Evolutionary conservation across 2,797 vertebrate genomes (phyloP).

Genomic region (Gymnocypris eckloni): DNA sequence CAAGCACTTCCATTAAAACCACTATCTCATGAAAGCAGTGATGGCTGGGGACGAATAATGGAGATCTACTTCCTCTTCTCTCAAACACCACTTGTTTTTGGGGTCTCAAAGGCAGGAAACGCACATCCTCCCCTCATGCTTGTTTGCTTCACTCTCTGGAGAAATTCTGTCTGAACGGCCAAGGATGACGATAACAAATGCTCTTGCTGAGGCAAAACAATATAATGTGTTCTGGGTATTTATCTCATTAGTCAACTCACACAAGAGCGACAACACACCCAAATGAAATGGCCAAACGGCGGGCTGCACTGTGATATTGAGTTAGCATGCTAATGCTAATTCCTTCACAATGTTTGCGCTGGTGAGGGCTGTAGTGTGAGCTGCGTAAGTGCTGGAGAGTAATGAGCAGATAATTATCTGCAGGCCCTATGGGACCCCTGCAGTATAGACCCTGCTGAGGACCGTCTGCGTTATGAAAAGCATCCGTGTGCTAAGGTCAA

Average conservation of each 20-base stretch:
- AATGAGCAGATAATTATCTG: constrained; percentile 46
- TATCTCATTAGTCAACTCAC: constrained; percentile 49
- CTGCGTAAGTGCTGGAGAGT: constrained; percentile 18
- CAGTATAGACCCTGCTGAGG: constrained; percentile 29
- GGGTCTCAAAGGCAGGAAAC: constrained; percentile 27
- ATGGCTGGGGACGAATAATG: constrained; percentile 15
- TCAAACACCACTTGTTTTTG: constrained; percentile 32
- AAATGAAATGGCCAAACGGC: constrained; percentile 27
- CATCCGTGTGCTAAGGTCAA: constrained; percentile 29
- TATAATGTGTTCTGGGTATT: constrained; percentile 52
- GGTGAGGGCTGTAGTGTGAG: constrained; percentile 7
- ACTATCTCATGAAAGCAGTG: constrained; percentile 51
- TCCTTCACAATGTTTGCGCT: constrained; percentile 12
- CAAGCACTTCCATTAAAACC: constrained; percentile 51
- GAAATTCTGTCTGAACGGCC: constrained; percentile 52
- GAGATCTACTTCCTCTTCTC: constrained; percentile 10
- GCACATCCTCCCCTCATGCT: constrained; percentile 1
- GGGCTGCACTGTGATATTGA: not conserved
- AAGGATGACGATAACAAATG: constrained; percentile 52
- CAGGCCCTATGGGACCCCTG: constrained; percentile 9
- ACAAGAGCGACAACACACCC: constrained; percentile 10
- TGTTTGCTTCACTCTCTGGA: constrained; percentile 33
- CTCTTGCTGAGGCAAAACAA: constrained; percentile 49
- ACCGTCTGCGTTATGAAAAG: constrained; percentile 11
- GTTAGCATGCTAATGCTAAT: constrained; percentile 49